A percentile compares a stretch with the other conserved stretches of the same genome.
These are phyloP conservation scores for Hymenopus coronatus DNA, from an alignment of 2,888 invertebrate species.

Conservation along the genomic window DNA sequence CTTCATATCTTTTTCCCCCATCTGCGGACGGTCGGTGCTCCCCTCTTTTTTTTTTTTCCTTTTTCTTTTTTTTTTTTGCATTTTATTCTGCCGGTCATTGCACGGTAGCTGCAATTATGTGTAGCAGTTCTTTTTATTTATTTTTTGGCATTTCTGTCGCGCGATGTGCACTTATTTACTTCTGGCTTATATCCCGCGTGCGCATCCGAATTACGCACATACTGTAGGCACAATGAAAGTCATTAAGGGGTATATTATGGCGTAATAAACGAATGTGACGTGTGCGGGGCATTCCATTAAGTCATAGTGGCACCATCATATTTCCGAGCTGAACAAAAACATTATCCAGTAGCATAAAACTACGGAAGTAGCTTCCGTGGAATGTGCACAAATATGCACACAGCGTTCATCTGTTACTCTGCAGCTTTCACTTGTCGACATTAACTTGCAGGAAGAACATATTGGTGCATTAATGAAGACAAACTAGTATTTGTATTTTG, in stretches of 20 bases:
- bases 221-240: background rate
- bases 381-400: background rate
- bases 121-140: background rate
- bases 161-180: background rate
- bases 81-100: background rate
- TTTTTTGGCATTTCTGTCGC: background rate
- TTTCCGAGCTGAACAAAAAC: background rate
- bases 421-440: background rate
- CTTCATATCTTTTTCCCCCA: background rate
- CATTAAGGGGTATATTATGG: background rate
- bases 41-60: too few species aligned
- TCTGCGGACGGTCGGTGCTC: background rate
- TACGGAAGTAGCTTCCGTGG: background rate
- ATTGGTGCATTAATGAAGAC: background rate
- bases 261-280: constrained; percentile 5
- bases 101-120: background rate
- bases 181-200: background rate
- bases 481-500: background rate
- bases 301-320: background rate
- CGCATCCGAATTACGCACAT: background rate
- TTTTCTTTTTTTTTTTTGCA: too few species aligned
- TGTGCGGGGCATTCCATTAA: background rate
- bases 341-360: background rate
- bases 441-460: background rate
- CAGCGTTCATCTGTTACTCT: background rate